Conservation (phyloP, 2,888 invertebrate genomes). For the Nemotelus nigrinus region DNA sequence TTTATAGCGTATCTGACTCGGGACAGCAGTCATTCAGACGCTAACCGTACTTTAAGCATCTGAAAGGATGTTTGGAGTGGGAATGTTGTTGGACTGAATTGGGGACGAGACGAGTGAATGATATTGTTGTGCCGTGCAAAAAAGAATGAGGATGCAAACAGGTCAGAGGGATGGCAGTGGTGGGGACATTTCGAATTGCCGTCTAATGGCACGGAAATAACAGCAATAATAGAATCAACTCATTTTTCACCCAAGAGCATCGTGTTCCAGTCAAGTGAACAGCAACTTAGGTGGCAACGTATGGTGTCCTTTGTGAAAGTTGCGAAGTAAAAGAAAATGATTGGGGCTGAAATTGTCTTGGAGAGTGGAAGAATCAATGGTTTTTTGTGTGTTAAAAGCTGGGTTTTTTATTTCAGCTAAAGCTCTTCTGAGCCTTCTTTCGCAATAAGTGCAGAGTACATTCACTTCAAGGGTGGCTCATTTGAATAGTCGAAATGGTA, state of each 20-base stretch:
- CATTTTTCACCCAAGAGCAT: slow-evolving; percentile 11
- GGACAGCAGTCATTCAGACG: slow-evolving; percentile 11
- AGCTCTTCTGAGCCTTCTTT: too few species aligned
- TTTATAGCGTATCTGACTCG: slow-evolving; percentile 18
- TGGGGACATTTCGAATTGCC: slow-evolving; percentile 9
- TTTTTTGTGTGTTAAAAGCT: too few species aligned
- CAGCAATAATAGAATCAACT: slow-evolving; percentile 20
- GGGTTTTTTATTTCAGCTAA: too few species aligned
- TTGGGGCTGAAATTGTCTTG: not conserved
- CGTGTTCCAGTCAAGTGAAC: not conserved
- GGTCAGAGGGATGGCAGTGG: not conserved
- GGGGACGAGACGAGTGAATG: not conserved
- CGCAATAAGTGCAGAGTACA: too few species aligned
- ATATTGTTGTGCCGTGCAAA: not conserved
- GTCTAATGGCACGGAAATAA: slow-evolving; percentile 16
- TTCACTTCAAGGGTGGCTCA: too few species aligned
- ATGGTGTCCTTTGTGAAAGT: not conserved
- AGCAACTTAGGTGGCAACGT: not conserved
- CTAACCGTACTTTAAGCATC: slow-evolving; percentile 11
- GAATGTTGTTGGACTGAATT: not conserved
- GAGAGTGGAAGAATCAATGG: too few species aligned
- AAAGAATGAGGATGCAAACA: not conserved
- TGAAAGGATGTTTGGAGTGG: too few species aligned
- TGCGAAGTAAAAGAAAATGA: not conserved
- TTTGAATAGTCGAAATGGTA: too few species aligned